Percentiles rank a stretch among this genome's conserved stretches.
Evolutionary conservation across 1,140 invertebrate species (phyloP).

Genomic region (Elysia chlorotica): DNA sequence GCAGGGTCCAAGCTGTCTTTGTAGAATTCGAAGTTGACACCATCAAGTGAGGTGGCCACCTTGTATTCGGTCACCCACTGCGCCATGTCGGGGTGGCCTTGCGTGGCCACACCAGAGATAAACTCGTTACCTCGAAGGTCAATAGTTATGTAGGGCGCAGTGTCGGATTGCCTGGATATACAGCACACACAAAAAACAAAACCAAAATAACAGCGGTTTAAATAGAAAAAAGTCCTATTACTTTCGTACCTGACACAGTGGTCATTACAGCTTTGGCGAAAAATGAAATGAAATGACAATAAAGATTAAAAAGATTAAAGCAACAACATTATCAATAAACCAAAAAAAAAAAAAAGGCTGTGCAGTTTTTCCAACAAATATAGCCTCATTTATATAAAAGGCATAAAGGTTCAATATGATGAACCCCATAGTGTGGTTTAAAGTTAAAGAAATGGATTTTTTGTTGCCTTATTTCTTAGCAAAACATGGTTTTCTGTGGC

Average conservation of each 20-base stretch:
- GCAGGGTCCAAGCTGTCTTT: constrained; percentile 15
- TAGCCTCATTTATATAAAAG: no score
- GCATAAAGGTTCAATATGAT: no score
- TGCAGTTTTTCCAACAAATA: no score
- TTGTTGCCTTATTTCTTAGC: no score
- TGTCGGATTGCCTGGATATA: constrained; percentile 9
- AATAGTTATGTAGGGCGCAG: constrained; percentile 24
- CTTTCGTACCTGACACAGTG: background rate
- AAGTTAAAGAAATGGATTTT: no score
- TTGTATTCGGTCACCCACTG: constrained; percentile 56
- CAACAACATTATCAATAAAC: background rate
- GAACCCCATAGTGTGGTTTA: no score
- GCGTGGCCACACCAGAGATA: constrained; percentile 56
- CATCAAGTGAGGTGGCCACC: constrained; percentile 52
- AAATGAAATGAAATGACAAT: background rate
- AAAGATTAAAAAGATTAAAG: background rate
- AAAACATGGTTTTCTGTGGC: no score
- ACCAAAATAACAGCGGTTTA: constrained; percentile 1
- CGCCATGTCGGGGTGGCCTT: constrained; percentile 46
- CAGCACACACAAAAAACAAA: no score
- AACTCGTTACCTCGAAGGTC: constrained; percentile 49
- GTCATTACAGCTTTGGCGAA: background rate
- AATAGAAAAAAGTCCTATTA: constrained; percentile 11
- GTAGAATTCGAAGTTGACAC: constrained; percentile 34
- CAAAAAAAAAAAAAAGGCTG: no score